Evolutionary conservation across 2,888 invertebrate genomes (phyloP), one percentile per base, ranked within the genome.

Genomic region (Anticlea derivata): DNA sequence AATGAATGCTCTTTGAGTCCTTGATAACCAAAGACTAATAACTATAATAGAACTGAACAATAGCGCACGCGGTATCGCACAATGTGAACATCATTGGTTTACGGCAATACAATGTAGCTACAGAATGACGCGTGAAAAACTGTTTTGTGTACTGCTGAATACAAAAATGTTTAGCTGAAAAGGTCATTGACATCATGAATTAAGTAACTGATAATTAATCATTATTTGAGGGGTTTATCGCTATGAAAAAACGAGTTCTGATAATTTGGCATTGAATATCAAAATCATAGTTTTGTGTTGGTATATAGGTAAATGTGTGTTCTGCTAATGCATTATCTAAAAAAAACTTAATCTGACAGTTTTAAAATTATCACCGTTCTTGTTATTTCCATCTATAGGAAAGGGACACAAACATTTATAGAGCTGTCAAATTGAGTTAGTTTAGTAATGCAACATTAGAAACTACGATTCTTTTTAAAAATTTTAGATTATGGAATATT

Each of bases 31-130:
- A 58, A 67, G 70, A 75, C 64, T 68, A 64, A 73, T 74, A 56
- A 50, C 69, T 41, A 78, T 78, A 83, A 82, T 79, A 73, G 71
- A 72, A 58, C 31, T 52, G 55, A 69, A 84, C 78, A 85, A 83
- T 72, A 63, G 66, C 57, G 50, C 54, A 49, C 62, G 61, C 60
- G 60, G 62, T 70, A 73, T 45, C 47, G 46, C 48, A 76, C 73
- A 80, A 77, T 81, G 70, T 80, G 75, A 75, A 71, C 78, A 71
- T 75, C 68, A 75, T 75, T 74, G 76, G 70, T 81, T 79, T 78
- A 75, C 75, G 73, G 70, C 29, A 75, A 75, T 73, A 78, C 78
- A 80, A 78, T 80, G 71, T 67, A 63, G 67, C 63, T 75, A 76
- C 75, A 79, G 78, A 79, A 80, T 78, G 66, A 67, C 60, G 68